Base-by-base conservation (phyloP, 2,797 vertebrate species). In the Pangasius macronema region DNA sequence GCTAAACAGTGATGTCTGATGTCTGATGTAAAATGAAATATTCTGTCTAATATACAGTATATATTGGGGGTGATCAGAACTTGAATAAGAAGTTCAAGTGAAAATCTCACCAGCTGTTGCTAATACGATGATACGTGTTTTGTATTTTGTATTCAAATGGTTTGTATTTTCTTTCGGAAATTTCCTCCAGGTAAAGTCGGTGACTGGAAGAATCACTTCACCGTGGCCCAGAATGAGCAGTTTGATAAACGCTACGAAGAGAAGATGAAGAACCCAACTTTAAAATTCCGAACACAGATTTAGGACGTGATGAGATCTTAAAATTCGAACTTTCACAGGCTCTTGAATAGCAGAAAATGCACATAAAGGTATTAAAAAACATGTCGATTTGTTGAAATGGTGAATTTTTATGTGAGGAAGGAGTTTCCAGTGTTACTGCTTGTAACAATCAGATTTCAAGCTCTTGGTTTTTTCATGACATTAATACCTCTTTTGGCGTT, bases 201-300 rank as follows among this genome's bases (percentile, higher is more conserved):
- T 5, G 94, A 95, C 92, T 95, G 95, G 94, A 95, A 93, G 86
- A 93, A 92, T 42, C 93, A 94, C 77, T 95, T 95, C 90, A 92
- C 89, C 11, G 90, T 92, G 81, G 81, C 83, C n/a, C 88, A 91
- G 85, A 88, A 88, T 77, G 85, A 91, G 57, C 33, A 83, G 53
- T 90, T 90, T 89, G 85, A 89, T 67, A 55, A 90, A 82, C 80
- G 87, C 76, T 82, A 90, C 53, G n/a, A 88, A 84, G n/a, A 86
- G 51, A 90, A 46, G 51, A 30, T 89, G 61, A 73, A 73, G n/a
- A 67, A 65, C 65, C 82, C 75, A 30, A 86, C 51, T 27, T 72
- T 87, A 53, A 46, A 77, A 14, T 83, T 87, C 42, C 67, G 73
- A 16, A 65, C 83, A 75, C 75, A 81, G 36, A 42, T 86, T 81